Percentiles rank a stretch among this genome's conserved stretches.
These are phyloP conservation scores for Melanotaenia nigrans DNA, from an alignment of 2,797 vertebrate genomes.

Conservation along the genomic window DNA sequence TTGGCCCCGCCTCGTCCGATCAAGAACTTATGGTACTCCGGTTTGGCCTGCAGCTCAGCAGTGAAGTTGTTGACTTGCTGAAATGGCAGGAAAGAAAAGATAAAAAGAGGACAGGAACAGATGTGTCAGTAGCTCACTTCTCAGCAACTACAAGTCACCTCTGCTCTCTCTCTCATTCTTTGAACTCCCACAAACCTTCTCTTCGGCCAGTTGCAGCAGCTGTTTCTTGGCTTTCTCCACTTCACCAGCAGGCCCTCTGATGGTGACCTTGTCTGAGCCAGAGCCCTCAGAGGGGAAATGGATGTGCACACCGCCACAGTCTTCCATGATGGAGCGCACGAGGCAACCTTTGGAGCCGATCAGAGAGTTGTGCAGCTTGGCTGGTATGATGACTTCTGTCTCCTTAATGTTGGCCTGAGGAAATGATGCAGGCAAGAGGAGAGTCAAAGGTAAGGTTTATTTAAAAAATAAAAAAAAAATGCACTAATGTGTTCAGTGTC, in stretches of 20 bases:
- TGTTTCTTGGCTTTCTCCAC: constrained; percentile 85
- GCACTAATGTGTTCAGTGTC: not conserved
- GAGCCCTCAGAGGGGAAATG: constrained; percentile 86
- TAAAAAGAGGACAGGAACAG: not conserved
- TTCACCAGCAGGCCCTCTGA: constrained; percentile 80
- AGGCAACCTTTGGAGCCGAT: constrained; percentile 88
- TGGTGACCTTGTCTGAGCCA: constrained; percentile 84
- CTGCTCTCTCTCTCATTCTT: not conserved
- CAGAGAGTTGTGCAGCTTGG: constrained; percentile 87
- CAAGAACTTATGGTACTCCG: constrained; percentile 87
- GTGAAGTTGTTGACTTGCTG: constrained; percentile 88
- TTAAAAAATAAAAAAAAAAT: not conserved
- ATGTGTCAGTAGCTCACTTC: not conserved
- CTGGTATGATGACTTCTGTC: constrained; percentile 83
- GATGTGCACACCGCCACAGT: constrained; percentile 87
- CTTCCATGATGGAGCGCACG: constrained; percentile 88
- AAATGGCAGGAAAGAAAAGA: not conserved
- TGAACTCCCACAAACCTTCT: constrained; percentile 79
- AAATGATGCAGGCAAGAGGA: not conserved
- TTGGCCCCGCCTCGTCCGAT: constrained; percentile 85
- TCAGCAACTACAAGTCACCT: not conserved
- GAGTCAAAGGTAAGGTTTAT: not conserved
- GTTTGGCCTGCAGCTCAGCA: constrained; percentile 81
- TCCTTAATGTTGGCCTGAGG: constrained; percentile 87
- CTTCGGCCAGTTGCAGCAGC: constrained; percentile 85